Conservation (phyloP, 2,113 vertebrate species). For the Elephas maximus region DNA sequence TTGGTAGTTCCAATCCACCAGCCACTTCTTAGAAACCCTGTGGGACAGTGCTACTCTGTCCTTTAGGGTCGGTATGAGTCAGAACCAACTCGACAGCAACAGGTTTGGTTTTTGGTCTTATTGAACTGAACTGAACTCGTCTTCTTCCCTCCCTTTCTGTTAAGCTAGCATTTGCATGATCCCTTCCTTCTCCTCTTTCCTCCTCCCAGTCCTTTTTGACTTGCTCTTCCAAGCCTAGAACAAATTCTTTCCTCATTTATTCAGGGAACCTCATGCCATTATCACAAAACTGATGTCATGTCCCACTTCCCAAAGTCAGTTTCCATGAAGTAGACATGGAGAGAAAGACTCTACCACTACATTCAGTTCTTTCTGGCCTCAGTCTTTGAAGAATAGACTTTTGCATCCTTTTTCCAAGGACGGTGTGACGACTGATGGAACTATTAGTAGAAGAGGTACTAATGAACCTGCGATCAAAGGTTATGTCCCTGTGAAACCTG, state of each 20-base stretch:
- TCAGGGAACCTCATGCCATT: neutral
- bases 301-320: neutral
- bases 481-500: neutral
- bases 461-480: neutral
- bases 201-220: neutral
- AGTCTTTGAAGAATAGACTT: neutral
- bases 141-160: neutral
- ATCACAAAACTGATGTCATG: neutral
- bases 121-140: neutral
- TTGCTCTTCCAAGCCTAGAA: neutral
- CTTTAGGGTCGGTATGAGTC: too few relatives aligned
- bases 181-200: neutral
- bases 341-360: neutral
- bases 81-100: too few relatives aligned
- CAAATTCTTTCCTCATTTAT: neutral
- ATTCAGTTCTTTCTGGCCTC: neutral
- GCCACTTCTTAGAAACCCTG: too few relatives aligned
- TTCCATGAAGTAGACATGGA: neutral
- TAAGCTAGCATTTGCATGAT: neutral
- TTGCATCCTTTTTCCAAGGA: neutral
- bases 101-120: neutral
- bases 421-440: neutral
- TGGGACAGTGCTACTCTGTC: too few relatives aligned
- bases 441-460: neutral
- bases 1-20: too few relatives aligned